phyloP scores from a whole-genome alignment of 2,888 invertebrate genomes.

The Celastrina argiolus region DNA sequence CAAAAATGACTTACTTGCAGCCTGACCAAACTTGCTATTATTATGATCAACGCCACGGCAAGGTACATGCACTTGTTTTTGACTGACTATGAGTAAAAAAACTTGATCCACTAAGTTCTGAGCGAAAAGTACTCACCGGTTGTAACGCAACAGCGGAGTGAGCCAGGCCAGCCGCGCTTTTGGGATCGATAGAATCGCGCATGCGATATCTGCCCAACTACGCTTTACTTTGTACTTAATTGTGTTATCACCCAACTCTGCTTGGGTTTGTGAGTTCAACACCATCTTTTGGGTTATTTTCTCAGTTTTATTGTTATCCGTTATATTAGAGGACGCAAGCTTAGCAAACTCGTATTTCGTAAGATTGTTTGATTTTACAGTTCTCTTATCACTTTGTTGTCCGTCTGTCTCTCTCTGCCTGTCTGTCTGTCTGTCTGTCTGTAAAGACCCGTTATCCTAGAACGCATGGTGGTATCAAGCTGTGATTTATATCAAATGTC shows the following conservation, averaged over 20 bases:
- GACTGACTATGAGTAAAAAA: slow-evolving; percentile 37
- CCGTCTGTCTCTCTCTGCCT: too few species aligned
- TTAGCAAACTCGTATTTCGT: too few species aligned
- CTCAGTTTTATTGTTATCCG: too few species aligned
- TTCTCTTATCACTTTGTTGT: too few species aligned
- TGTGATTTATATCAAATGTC: too few species aligned
- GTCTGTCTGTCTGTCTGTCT: too few species aligned
- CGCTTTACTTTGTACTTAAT: slow-evolving; percentile 32
- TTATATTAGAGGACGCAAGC: too few species aligned
- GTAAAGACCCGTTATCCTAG: too few species aligned
- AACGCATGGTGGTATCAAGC: too few species aligned
- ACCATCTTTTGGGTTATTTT: too few species aligned
- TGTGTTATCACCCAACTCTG: slow-evolving; percentile 6
- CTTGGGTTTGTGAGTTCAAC: too few species aligned
- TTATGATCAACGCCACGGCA: slow-evolving; percentile 70
- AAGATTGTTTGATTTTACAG: too few species aligned
- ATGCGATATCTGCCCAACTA: slow-evolving; percentile 48
- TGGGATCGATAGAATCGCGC: slow-evolving; percentile 54
- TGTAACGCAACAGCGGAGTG: slow-evolving; percentile 56
- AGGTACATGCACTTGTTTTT: slow-evolving; percentile 68
- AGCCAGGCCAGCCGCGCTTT: slow-evolving; percentile 32
- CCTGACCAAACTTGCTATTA: slow-evolving; percentile 70
- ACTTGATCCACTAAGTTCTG: slow-evolving; percentile 33
- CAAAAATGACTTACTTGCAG: slow-evolving; percentile 61
- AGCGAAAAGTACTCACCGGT: slow-evolving; percentile 56